Evolutionary conservation across 2,797 vertebrate species (phyloP).

Genomic region (Sternotherus odoratus): DNA sequence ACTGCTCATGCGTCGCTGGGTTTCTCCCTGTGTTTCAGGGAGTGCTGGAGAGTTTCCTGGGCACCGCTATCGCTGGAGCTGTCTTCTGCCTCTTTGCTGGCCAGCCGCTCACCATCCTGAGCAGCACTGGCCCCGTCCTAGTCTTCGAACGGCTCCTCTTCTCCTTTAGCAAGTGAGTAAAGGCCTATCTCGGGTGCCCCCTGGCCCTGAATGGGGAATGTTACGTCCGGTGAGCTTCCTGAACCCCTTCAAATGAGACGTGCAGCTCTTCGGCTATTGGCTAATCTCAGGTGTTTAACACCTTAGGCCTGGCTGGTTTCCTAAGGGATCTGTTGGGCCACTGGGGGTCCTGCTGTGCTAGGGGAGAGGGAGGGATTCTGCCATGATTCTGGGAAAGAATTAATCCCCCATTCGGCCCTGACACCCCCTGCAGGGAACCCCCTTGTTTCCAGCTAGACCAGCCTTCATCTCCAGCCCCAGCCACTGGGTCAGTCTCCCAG

Average conservation of each 20-base stretch:
- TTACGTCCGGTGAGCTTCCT: neutral
- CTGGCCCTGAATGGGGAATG: fast-evolving
- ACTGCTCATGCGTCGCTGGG: neutral
- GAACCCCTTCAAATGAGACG: too few relatives aligned
- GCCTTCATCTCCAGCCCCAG: neutral
- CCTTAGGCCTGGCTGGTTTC: neutral
- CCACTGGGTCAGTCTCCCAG: neutral
- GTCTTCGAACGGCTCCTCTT: constrained; percentile 86
- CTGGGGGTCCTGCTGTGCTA: neutral
- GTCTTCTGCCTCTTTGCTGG: constrained; percentile 84
- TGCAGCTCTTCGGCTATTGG: neutral
- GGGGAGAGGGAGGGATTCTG: neutral
- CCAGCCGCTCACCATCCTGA: constrained; percentile 85
- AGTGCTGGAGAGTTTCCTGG: constrained; percentile 84
- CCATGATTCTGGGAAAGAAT: neutral
- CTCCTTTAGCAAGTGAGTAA: constrained; percentile 82
- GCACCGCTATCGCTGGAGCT: constrained; percentile 81
- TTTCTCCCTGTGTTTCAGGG: constrained; percentile 74
- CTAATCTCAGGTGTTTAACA: neutral
- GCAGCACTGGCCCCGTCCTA: constrained; percentile 84
- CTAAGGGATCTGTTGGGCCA: neutral
- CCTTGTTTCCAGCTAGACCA: neutral
- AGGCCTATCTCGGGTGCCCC: neutral
- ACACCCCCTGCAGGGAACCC: neutral
- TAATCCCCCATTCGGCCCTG: neutral